phyloP scores from a whole-genome alignment of 2,888 invertebrate species.

The Orthonevra nobilis region DNA sequence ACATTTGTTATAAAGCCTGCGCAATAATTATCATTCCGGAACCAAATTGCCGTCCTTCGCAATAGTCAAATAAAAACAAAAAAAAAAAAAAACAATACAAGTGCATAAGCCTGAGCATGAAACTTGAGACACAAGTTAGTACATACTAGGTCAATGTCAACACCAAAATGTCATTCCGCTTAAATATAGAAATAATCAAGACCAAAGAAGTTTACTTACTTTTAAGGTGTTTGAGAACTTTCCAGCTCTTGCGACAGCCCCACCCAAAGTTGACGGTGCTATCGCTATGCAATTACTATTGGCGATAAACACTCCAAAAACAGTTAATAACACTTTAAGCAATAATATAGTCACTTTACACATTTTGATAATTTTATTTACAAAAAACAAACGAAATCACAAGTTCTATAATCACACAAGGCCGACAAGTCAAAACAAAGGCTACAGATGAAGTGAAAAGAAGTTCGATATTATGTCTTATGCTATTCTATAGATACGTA shows the following conservation, averaged over 20 bases:
- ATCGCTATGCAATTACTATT: constrained; percentile 75
- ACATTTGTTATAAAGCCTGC: too few relatives aligned
- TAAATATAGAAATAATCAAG: too few relatives aligned
- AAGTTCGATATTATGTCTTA: neutral
- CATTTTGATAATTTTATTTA: constrained; percentile 29
- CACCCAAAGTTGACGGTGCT: constrained; percentile 80
- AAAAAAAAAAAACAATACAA: too few relatives aligned
- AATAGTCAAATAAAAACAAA: neutral
- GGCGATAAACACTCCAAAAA: constrained; percentile 51
- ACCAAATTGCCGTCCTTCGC: constrained; percentile 28
- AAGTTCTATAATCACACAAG: constrained; percentile 5
- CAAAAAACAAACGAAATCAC: neutral
- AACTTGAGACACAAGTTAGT: too few relatives aligned
- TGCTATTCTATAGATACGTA: neutral
- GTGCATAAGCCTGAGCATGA: too few relatives aligned
- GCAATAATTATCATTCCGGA: constrained; percentile 14
- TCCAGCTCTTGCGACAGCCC: constrained; percentile 79
- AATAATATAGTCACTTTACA: constrained; percentile 55
- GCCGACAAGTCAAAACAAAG: neutral
- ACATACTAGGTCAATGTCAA: constrained; percentile 24
- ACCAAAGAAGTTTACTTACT: constrained; percentile 76
- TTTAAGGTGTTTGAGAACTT: constrained; percentile 79
- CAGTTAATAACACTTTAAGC: constrained; percentile 48
- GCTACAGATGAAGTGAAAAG: neutral
- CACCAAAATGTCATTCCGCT: neutral